These are phyloP conservation scores for Tigriopus japonicus DNA, from an alignment of 1,140 invertebrate species.

Conservation along the genomic window DNA sequence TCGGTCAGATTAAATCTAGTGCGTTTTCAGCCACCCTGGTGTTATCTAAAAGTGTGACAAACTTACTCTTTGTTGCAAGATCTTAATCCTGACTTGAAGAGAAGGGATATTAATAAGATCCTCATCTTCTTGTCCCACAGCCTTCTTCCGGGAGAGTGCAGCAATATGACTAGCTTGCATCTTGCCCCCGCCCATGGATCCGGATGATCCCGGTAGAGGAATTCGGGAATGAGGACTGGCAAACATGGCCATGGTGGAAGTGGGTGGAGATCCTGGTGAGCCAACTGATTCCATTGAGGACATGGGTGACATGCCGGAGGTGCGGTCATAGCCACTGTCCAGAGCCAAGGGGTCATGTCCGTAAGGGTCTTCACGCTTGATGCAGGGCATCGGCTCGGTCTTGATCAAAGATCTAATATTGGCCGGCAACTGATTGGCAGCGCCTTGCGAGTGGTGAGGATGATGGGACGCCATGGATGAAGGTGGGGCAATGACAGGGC, in stretches of 20 bases:
- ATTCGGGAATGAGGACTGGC: no score
- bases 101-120: slow-evolving; percentile 7
- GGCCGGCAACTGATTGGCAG: not conserved
- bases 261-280: not conserved
- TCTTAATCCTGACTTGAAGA: slow-evolving; percentile 12
- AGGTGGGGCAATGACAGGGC: not conserved
- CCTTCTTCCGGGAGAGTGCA: no score
- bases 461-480: not conserved
- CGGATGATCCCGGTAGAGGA: no score
- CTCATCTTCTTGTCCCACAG: not conserved
- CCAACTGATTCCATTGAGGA: not conserved
- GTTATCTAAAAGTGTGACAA: not conserved
- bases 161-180: no score
- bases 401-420: not conserved
- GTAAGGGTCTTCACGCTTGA: not conserved
- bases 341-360: not conserved
- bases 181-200: no score
- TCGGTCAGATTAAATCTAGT: slow-evolving; percentile 9
- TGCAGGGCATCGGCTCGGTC: not conserved
- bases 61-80: slow-evolving; percentile 8
- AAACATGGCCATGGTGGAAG: no score
- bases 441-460: not conserved
- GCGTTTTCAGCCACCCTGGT: not conserved
- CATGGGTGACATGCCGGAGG: not conserved
- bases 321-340: not conserved